Percentiles rank a stretch among this genome's conserved stretches.
Evolutionary conservation across 2,888 invertebrate genomes (phyloP).

Genomic region (Agonum fuliginosum): DNA sequence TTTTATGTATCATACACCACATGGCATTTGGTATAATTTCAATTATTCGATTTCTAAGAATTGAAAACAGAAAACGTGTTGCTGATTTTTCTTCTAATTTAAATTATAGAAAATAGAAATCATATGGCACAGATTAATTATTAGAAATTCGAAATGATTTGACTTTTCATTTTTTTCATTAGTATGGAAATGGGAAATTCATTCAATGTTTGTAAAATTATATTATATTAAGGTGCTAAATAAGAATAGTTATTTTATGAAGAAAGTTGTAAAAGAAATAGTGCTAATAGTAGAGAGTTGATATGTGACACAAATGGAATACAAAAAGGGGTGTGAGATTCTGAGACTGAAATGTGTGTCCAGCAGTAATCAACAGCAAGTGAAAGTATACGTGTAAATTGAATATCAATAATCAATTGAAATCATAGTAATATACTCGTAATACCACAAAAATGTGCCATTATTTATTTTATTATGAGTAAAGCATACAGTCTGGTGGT

Average conservation of each 20-base stretch:
- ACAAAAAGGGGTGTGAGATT: not conserved
- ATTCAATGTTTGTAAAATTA: no score
- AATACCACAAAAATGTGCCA: no score
- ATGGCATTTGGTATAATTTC: not conserved
- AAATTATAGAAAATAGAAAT: not conserved
- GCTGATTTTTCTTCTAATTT: not conserved
- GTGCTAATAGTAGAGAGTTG: no score
- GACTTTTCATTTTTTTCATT: no score
- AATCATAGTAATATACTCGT: no score
- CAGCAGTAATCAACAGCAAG: no score
- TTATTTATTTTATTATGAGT: no score
- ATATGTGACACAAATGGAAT: not conserved
- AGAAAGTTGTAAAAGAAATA: not conserved
- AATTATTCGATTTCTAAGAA: constrained; percentile 1
- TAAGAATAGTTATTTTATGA: no score
- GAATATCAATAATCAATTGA: not conserved
- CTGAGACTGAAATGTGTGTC: no score
- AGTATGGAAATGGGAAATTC: not conserved
- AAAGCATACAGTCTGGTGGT: no score
- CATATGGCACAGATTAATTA: not conserved
- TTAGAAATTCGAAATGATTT: no score
- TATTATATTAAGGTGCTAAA: no score
- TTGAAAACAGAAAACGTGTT: not conserved
- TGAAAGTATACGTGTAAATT: not conserved
- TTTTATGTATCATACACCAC: not conserved